Conservation (phyloP, 2,113 vertebrate genomes). For the Syngnathoides biaculeatus region DNA sequence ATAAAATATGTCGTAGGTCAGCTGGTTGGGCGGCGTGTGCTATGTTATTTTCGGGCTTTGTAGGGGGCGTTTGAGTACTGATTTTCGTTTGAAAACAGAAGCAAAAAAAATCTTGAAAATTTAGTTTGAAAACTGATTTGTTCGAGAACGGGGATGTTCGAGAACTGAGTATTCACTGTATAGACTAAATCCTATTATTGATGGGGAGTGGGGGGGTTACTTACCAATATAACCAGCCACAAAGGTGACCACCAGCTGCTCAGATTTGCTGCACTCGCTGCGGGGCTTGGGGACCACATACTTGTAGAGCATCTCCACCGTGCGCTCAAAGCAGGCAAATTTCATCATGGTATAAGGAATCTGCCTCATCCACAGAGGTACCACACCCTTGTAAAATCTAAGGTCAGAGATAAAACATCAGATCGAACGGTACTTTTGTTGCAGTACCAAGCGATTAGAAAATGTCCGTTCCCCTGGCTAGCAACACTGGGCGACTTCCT, state of each 20-base stretch:
- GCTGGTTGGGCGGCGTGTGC: too few relatives aligned
- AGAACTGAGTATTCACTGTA: too few relatives aligned
- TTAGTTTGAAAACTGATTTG: too few relatives aligned
- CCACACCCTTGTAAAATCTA: constrained; percentile 98
- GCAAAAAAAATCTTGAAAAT: too few relatives aligned
- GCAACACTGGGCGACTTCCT: constrained; percentile 33
- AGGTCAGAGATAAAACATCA: neutral
- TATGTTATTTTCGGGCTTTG: too few relatives aligned
- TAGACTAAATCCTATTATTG: too few relatives aligned
- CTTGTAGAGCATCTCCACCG: constrained; percentile 93
- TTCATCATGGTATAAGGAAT: constrained; percentile 99
- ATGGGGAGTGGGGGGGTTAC: too few relatives aligned
- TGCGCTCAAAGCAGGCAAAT: constrained; percentile 97
- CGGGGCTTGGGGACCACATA: constrained; percentile 92
- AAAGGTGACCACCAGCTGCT: constrained; percentile 95
- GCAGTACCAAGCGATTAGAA: neutral
- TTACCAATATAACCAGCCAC: constrained; percentile 96
- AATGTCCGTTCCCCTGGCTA: constrained; percentile 43
- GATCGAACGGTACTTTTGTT: neutral
- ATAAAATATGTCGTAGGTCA: too few relatives aligned
- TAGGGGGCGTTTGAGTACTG: too few relatives aligned
- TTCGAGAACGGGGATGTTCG: too few relatives aligned
- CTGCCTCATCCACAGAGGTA: constrained; percentile 97
- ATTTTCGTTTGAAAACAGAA: too few relatives aligned
- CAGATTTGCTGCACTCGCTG: constrained; percentile 86